Base-by-base conservation (phyloP, 2,888 invertebrate genomes). In the Hirtodrosophila cameraria region DNA sequence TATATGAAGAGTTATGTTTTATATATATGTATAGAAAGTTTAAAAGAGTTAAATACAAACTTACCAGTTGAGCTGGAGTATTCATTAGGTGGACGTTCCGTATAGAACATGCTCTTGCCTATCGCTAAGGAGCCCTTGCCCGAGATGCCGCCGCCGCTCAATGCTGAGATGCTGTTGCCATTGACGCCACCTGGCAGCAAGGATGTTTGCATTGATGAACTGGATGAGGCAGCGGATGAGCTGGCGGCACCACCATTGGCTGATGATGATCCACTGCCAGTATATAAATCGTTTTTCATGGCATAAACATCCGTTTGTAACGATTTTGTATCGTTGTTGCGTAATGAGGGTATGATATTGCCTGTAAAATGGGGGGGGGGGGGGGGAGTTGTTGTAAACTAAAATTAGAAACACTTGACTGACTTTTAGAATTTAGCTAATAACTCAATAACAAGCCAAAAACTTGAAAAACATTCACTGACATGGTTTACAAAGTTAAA, bases 11-110 rank as follows among this genome's bases (percentile, higher is more conserved):
- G 7, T 25, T 16, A n/a, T 1, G 23, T 23, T 20, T 42, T 7
- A 30, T 13, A 13, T 20, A 25, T 25, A 16, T 12, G 9, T 11
- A 15, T 18, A 25, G n/a, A 11, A 20, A 7, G 7, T 12, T 25
- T 13, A 18, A 28, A 30, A 6, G 15, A 28, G 4, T 36, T 33
- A 7, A 2, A 8, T 30, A 5, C 1, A 2, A 23, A 80, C 87
- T 84, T 74, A 90, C 90, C 89, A 68, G 73, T 65, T 25, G 87
- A 75, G 38, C 88, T 87, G 54, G 88, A 88, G 64, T 88, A 88
- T 38, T 91, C 90, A 66, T 90, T 90, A 73, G 91, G 90, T 86
- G 91, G 91, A 77, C 89, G 88, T 72, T 91, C 91, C 11, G 91
- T 91, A 48, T 90, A 90, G 66, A 90, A 91, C 75, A 90, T 89